Evolutionary conservation across 2,797 vertebrate species (phyloP).

Genomic region (Molossus alvarezi): DNA sequence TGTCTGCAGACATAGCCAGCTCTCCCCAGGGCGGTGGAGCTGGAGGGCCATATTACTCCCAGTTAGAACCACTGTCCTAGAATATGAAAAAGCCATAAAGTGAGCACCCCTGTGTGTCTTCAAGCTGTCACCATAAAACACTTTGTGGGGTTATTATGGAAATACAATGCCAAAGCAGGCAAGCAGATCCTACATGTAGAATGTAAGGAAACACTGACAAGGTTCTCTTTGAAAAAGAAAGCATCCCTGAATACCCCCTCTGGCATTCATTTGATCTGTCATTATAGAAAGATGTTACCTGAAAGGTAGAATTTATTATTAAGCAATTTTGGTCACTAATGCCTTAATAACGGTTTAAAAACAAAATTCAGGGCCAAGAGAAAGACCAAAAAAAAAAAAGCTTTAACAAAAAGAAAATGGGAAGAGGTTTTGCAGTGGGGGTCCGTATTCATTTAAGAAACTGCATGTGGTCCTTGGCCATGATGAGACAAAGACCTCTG

Average conservation of each 20-base stretch:
- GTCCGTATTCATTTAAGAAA: background rate
- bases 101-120: background rate
- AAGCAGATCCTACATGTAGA: background rate
- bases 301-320: background rate
- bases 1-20: background rate
- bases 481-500: background rate
- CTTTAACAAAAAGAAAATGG: background rate
- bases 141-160: background rate
- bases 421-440: background rate
- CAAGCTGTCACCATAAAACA: background rate
- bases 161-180: background rate
- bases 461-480: background rate
- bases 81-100: background rate
- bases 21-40: too few relatives aligned
- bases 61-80: background rate
- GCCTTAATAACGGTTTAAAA: background rate
- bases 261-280: background rate
- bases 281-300: background rate
- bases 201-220: background rate
- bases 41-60: background rate
- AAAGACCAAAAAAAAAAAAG: background rate
- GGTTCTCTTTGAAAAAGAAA: background rate
- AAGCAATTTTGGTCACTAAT: background rate
- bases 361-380: background rate
- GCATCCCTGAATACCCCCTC: background rate